Percentiles rank a stretch among this genome's conserved stretches.
Evolutionary conservation across 2,797 vertebrate species (phyloP).

Genomic region (Urophycis tenuis): DNA sequence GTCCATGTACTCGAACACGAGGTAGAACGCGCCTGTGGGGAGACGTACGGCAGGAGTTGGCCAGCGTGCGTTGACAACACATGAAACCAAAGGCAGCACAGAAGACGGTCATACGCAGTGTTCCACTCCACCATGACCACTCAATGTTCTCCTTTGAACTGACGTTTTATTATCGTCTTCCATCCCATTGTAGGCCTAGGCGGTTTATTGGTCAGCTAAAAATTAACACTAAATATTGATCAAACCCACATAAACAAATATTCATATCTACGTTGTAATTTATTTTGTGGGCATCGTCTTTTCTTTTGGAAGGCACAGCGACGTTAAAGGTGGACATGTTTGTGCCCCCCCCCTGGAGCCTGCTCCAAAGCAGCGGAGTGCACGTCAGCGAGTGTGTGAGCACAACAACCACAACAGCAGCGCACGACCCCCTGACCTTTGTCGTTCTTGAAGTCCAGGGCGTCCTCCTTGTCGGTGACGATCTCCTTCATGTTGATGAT

Average conservation of each 20-base stretch:
- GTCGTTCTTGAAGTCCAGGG: slow-evolving; percentile 98
- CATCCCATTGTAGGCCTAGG: too few relatives aligned
- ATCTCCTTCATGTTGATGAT: slow-evolving; percentile 99
- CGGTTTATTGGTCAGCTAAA: not conserved
- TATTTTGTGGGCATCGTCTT: not conserved
- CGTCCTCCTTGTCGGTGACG: slow-evolving; percentile 97
- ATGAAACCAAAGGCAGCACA: not conserved
- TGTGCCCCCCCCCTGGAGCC: too few relatives aligned
- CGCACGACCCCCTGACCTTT: slow-evolving; percentile 75
- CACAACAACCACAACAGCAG: too few relatives aligned
- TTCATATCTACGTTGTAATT: not conserved
- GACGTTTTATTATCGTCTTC: too few relatives aligned
- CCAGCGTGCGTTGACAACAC: not conserved
- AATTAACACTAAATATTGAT: not conserved
- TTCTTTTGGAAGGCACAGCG: too few relatives aligned
- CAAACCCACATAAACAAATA: not conserved
- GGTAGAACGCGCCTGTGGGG: slow-evolving; percentile 89
- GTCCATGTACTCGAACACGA: slow-evolving; percentile 99
- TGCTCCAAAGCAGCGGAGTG: not conserved
- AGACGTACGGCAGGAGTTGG: not conserved
- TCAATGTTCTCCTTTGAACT: too few relatives aligned
- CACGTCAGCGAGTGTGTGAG: too few relatives aligned
- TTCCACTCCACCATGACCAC: not conserved
- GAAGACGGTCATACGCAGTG: not conserved
- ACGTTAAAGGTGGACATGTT: too few relatives aligned